Evolutionary conservation across 2,888 invertebrate genomes (phyloP).

Genomic region (Phengaris arion): DNA sequence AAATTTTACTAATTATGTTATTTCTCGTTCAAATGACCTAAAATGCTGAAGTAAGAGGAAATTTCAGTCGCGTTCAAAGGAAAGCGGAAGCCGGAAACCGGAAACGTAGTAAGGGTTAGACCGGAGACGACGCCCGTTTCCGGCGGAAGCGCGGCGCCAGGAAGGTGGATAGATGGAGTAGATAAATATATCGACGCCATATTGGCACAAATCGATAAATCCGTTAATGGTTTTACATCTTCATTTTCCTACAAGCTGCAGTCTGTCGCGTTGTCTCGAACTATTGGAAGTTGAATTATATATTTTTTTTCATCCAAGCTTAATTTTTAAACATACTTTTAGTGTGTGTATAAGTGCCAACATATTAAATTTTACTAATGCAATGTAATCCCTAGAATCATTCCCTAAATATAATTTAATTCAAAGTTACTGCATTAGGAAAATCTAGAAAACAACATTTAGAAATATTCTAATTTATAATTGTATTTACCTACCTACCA

Average conservation of each 20-base stretch:
- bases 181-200: conserved; percentile 74
- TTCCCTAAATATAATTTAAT: no score
- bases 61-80: conserved; percentile 64
- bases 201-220: conserved; percentile 75
- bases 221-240: conserved; percentile 71
- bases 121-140: conserved; percentile 76
- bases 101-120: conserved; percentile 77
- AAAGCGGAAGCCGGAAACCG: conserved; percentile 73
- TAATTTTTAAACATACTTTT: no score
- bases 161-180: conserved; percentile 63
- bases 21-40: conserved; percentile 47
- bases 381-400: no score
- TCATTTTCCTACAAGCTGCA: conserved; percentile 47
- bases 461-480: no score
- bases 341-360: no score
- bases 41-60: conserved; percentile 56
- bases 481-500: no score
- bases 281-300: no score
- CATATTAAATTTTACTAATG: no score
- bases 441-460: no score
- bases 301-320: no score
- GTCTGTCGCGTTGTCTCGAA: no score
- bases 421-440: no score
- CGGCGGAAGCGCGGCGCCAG: conserved; percentile 76
- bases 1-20: conserved; percentile 21